Conservation (phyloP, 92 coral and sea anemone species). For the Zoanthus sansibaricus region DNA sequence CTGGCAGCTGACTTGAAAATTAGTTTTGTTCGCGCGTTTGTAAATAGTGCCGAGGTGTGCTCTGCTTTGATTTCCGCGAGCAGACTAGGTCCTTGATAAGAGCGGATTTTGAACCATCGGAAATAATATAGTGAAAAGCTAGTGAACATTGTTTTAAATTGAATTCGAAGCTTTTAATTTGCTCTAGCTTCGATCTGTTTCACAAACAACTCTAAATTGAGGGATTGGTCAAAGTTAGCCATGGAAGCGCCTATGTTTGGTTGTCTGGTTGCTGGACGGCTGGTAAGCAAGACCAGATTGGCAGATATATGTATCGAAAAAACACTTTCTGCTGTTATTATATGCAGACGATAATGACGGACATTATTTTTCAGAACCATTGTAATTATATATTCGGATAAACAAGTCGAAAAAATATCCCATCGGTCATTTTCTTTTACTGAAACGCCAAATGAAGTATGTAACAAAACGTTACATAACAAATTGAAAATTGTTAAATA, state of each 20-base stretch:
- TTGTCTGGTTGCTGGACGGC: conserved; percentile 87
- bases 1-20: conserved; percentile 1
- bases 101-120: not conserved
- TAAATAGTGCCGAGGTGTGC: conserved; percentile 1
- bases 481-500: no score
- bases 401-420: no score
- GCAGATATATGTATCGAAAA: not conserved
- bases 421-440: no score
- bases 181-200: not conserved
- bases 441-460: no score
- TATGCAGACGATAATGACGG: no score
- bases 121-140: not conserved
- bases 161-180: not conserved
- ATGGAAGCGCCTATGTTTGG: conserved; percentile 78
- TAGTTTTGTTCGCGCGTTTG: conserved; percentile 14
- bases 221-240: not conserved
- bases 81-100: not conserved
- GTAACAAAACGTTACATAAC: no score
- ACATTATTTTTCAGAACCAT: no score
- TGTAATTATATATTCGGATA: no score
- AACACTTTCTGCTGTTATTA: no score
- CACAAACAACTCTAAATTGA: not conserved
- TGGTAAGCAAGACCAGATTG: conserved; percentile 65
- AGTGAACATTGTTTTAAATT: not conserved
- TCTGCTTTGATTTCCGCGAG: not conserved